These are phyloP conservation scores for Plusia festucae DNA, from an alignment of 2,888 invertebrate species.

Conservation along the genomic window DNA sequence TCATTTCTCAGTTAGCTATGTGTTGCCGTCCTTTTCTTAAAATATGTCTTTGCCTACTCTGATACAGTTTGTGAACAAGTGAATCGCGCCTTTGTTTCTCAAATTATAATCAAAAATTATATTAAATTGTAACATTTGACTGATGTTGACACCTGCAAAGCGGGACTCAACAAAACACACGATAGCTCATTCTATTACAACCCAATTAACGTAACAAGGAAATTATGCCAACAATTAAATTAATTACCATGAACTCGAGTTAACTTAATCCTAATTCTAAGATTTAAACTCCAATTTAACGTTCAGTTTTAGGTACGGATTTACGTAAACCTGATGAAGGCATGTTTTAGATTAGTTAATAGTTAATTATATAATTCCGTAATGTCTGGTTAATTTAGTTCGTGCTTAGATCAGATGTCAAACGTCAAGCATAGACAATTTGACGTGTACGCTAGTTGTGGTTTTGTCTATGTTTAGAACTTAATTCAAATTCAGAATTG, in stretches of 20 bases:
- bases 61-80: too few species aligned
- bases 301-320: constrained; percentile 9
- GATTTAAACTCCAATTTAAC: constrained; percentile 13
- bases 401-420: neutral
- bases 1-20: too few species aligned
- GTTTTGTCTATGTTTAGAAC: constrained; percentile 2
- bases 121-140: neutral
- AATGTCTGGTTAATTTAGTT: neutral
- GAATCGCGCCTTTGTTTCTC: too few species aligned
- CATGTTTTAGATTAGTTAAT: constrained; percentile 6
- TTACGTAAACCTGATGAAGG: constrained; percentile 11
- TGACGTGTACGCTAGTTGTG: neutral
- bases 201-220: neutral
- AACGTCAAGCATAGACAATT: neutral
- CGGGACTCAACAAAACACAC: neutral
- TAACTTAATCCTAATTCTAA: constrained; percentile 11
- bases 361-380: neutral
- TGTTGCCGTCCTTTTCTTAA: too few species aligned
- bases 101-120: too few species aligned
- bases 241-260: constrained; percentile 28
- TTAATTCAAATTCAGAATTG: neutral
- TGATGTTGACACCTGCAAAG: neutral
- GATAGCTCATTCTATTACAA: neutral
- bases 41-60: too few species aligned
- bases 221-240: constrained; percentile 12